Evolutionary conservation across 2,113 vertebrate species (phyloP), one percentile per base, ranked within the genome.

Genomic region (Hirundichthys speculiger): DNA sequence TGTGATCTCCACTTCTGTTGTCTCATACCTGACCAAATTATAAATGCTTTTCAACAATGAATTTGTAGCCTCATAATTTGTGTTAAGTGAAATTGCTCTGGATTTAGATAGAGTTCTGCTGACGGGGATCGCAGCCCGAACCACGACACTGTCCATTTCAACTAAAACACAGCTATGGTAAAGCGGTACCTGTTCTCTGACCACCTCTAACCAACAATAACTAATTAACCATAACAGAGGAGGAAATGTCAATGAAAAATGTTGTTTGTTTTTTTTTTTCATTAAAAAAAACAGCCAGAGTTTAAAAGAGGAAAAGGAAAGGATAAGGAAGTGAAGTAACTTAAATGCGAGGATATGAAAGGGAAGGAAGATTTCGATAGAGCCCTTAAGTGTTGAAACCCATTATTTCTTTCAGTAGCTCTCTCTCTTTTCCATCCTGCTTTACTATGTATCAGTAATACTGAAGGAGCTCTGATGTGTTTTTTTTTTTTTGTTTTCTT

Each of bases 91-190:
- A n/a, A n/a, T n/a, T n/a, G n/a, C n/a, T n/a, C n/a, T n/a, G n/a
- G n/a, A n/a, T n/a, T n/a, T n/a, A n/a, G 59, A 80, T 27, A 25
- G 57, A 69, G 66, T 69, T 56, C 15, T 64, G 51, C 48, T 56
- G 45, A 68, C 69, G 60, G 75, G 73, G 77, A 86, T 77, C 51
- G 64, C 57, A 73, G 82, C 38, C 78, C 52, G 75, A n/a, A 86
- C 79, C 84, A 49, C 78, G 50, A 73, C 84, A 86, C 85, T 77
- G 87, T 88, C 83, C 75, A 80, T 65, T 40, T 70, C 41, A 64
- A 69, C 62, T 64, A 21, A 56, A 76, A 80, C 64, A 64, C 39
- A 40, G 30, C 48, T 43, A 65, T 47, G 20, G 46, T 70, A 46
- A 73, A 47, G 74, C 24, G 0, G 51, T 62, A 62, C 65, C 64